A percentile compares a stretch with the other conserved stretches of the same genome.
phyloP scores from a whole-genome alignment of 2,888 invertebrate species.

The Micropterix aruncella region DNA sequence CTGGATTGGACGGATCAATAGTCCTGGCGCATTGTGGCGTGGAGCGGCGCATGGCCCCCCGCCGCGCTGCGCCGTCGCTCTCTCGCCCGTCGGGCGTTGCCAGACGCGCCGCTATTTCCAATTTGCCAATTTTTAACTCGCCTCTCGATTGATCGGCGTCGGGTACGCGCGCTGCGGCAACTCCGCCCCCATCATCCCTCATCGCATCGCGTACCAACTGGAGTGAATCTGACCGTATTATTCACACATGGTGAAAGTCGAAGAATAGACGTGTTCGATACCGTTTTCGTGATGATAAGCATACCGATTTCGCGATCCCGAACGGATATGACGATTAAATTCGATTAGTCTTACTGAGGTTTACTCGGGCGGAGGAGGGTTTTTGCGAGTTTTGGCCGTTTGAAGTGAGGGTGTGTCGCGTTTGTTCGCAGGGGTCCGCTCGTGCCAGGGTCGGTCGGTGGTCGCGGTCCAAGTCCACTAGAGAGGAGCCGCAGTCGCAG shows the following conservation, averaged over 20 bases:
- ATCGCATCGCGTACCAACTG: too few species aligned
- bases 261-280: background rate
- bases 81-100: conserved; percentile 28
- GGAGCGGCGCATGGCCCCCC: conserved; percentile 26
- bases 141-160: conserved; percentile 13
- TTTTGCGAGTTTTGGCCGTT: background rate
- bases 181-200: too few species aligned
- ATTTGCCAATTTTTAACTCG: too few species aligned
- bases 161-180: conserved; percentile 14
- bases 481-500: conserved; percentile 37
- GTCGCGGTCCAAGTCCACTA: too few species aligned
- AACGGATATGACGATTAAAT: conserved; percentile 32
- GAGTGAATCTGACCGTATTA: too few species aligned
- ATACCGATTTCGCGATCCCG: conserved; percentile 22
- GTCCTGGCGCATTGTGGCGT: conserved; percentile 37
- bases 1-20: conserved; percentile 32
- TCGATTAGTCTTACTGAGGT: conserved; percentile 41
- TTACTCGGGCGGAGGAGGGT: conserved; percentile 1
- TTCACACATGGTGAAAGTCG: too few species aligned
- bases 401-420: conserved; percentile 14
- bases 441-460: conserved; percentile 36
- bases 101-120: conserved; percentile 17
- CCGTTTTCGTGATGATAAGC: conserved; percentile 6
- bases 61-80: conserved; percentile 22
- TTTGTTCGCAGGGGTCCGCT: conserved; percentile 10